Base-by-base conservation (phyloP, 1,140 invertebrate species). In the Sitodiplosis mosellana region DNA sequence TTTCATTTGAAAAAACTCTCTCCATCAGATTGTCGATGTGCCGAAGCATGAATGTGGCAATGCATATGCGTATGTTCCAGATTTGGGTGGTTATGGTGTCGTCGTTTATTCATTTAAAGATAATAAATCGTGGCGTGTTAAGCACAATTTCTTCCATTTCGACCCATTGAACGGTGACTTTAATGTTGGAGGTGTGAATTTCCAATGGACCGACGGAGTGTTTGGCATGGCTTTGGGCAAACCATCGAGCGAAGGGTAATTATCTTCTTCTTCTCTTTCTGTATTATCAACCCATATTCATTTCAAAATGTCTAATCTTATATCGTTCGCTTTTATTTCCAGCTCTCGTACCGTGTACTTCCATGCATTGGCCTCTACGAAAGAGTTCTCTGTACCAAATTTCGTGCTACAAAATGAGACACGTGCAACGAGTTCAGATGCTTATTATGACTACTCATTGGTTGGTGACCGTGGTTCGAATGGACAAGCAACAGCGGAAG, bases 91-190 rank as follows among this genome's bases (percentile, higher is more conserved):
- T 11, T 82, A 82, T 54, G 80, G 78, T 12, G 57, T 87, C 1
- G 73, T 86, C 1, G 81, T 86, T 1, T 87, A 85, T 57, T 80
- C 75, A 36, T 69, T 77, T 52, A 73, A 76, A 37, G 69, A 78
- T 14, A 74, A 86, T 53, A 74, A 79, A 48, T 83, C 81, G 0
- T 86, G 81, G 75, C 70, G 81, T 20, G 71, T 86, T 2, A 65
- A 76, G 49, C 82, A 87, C 55, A 81, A 85, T 58, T 87, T 76
- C 64, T 86, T 87, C 72, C 71, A 82, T 61, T 83, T 85, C 46
- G 82, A 87, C 59, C 82, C 83, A 0, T 58, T 85, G 10, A 67
- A 78, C 50, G 81, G 80, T 8, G 72, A 80, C 47, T 81, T 75
- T 55, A 78, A 76, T 53, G 71, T 83, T 7, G 77, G 71, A 18